Base-by-base conservation (phyloP, 2,888 invertebrate species). In the Chrysolina haemoptera region DNA sequence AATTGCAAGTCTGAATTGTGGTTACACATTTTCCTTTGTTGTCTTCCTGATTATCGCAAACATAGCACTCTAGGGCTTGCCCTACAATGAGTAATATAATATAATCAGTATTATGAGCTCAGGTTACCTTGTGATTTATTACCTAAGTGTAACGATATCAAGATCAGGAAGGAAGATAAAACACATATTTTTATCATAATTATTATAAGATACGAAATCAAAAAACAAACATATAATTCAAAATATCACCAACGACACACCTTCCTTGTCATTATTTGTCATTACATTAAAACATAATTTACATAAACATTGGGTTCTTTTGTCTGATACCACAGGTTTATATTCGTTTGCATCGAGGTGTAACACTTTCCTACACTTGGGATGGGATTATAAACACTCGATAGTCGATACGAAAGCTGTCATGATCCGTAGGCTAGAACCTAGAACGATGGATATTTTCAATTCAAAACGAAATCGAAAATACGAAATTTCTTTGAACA, bases 11-110 rank as follows among this genome's bases (percentile, higher is more conserved):
- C 88, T 94, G 94, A 10, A 98, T 96, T 0, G 97, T 96, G 84
- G 95, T 96, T 4, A 95, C 89, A 87, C 98, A 99, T 89, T 99
- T 98, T 78, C 95, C 97, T 67, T 90, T 91, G 86, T 98, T 98
- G 80, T 95, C 94, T 80, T 97, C 96, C 89, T 99, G 98, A 82
- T 95, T 93, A 78, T 94, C 92, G 87, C 98, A 99, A 14, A 98
- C 97, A 86, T 98, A 98, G 87, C 98, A 99, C 89, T 98, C 98
- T 79, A 98, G 89, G 78, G 93, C 90, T 84, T 87, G 84, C 82
- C 90, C 94, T 93, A 87, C 6, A 53, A 46, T 65, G 65, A 68
- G 89, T 88, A 78, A 75, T 78, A 53, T 88, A 78, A 75, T 78
- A 53, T 48, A 11, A 35, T 35, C 8, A 46, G 50, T 50, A 48